A percentile compares a stretch with the other conserved stretches of the same genome.
Conservation (phyloP, 2,888 invertebrate genomes). For the Euproctis similis region DNA sequence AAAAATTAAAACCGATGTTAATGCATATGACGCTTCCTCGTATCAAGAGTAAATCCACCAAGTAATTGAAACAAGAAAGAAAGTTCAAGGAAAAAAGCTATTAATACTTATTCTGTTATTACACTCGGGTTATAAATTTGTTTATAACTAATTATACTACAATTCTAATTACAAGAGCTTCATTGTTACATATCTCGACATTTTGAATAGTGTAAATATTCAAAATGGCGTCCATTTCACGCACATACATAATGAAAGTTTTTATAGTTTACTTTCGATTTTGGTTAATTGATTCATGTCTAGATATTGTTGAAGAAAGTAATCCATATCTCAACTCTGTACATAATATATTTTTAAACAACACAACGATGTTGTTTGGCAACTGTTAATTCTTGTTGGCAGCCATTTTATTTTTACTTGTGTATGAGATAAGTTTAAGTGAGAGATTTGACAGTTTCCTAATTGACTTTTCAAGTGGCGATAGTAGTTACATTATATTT, state of each 20-base stretch:
- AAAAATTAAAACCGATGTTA: too few species aligned
- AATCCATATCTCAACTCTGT: conserved; percentile 22
- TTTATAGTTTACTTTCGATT: conserved; percentile 48
- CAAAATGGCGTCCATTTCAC: too few species aligned
- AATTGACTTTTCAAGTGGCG: conserved; percentile 4
- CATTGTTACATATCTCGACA: too few species aligned
- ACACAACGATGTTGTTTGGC: conserved; percentile 6
- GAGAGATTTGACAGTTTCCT: conserved; percentile 5
- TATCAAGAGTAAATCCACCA: too few species aligned
- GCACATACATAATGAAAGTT: conserved; percentile 23
- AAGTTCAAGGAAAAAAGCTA: too few species aligned
- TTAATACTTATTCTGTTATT: too few species aligned
- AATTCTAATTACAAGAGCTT: too few species aligned
- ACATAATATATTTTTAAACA: conserved; percentile 11
- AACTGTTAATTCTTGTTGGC: neutral
- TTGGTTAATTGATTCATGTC: conserved; percentile 59
- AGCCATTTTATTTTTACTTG: conserved; percentile 3
- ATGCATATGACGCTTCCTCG: too few species aligned
- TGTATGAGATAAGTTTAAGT: conserved; percentile 3
- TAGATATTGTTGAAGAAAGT: conserved; percentile 46
- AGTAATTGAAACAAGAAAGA: too few species aligned
- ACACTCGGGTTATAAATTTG: too few species aligned
- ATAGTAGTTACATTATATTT: conserved; percentile 1
- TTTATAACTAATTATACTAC: too few species aligned
- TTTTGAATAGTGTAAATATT: too few species aligned